These are phyloP conservation scores for Venturia canescens DNA, from an alignment of 1,140 invertebrate species.

Conservation along the genomic window DNA sequence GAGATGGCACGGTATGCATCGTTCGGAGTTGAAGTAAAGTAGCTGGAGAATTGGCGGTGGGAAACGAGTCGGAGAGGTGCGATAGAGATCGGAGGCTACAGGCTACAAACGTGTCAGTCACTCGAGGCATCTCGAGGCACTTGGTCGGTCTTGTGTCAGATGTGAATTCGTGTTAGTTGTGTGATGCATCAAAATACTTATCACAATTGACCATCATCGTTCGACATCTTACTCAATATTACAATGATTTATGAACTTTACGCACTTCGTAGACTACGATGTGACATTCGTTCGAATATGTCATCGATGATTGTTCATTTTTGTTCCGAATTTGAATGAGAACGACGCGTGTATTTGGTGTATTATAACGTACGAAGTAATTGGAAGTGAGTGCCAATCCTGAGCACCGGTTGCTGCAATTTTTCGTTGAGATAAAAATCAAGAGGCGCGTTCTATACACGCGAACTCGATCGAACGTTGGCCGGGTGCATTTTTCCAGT, in stretches of 20 bases:
- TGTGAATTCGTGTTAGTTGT: background rate
- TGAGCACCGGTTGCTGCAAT: conserved; percentile 33
- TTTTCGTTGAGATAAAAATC: conserved; percentile 37
- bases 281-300: no score
- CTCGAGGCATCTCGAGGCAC: background rate
- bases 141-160: background rate
- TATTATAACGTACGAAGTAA: background rate
- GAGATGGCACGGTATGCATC: no score
- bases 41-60: background rate
- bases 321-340: background rate
- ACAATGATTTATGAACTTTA: no score
- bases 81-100: background rate
- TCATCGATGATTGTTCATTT: background rate
- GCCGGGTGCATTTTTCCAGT: conserved; percentile 39
- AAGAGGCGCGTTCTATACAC: background rate
- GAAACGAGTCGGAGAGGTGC: no score
- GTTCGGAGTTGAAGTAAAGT: background rate
- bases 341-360: background rate
- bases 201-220: background rate
- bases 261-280: no score
- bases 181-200: conserved; percentile 1
- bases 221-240: no score
- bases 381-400: background rate
- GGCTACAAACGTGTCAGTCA: conserved; percentile 17
- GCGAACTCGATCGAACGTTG: conserved; percentile 40